Conservation (phyloP, 2,888 invertebrate species). For the Zygaena filipendulae region DNA sequence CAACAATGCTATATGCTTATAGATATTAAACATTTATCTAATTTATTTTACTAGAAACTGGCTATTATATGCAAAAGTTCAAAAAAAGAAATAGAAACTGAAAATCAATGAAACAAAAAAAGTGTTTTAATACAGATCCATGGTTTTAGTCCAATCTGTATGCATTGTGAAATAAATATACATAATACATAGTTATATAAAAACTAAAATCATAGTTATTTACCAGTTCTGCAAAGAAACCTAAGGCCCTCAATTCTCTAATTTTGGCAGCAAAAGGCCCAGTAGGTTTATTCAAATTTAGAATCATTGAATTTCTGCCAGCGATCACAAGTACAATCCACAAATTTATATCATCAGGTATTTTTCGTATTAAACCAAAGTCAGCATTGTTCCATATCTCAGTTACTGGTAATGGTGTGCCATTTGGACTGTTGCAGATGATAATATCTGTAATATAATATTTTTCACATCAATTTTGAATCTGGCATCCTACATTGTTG, state of each 20-base stretch:
- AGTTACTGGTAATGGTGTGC: slow-evolving; percentile 54
- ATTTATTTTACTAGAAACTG: too few species aligned
- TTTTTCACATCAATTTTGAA: too few species aligned
- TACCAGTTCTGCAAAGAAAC: slow-evolving; percentile 70
- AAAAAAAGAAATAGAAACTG: too few species aligned
- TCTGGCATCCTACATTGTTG: too few species aligned
- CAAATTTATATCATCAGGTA: slow-evolving; percentile 37
- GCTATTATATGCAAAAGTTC: too few species aligned
- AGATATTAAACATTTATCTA: too few species aligned
- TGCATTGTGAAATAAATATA: too few species aligned
- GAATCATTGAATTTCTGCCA: slow-evolving; percentile 71
- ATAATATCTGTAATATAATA: slow-evolving; percentile 72
- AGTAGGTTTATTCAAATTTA: slow-evolving; percentile 52
- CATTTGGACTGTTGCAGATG: slow-evolving; percentile 64
- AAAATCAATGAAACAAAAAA: too few species aligned
- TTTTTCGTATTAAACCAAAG: slow-evolving; percentile 47
- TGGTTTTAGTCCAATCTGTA: too few species aligned
- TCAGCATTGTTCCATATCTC: slow-evolving; percentile 51
- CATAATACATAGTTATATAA: too few species aligned
- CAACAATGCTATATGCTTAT: too few species aligned
- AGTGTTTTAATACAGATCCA: too few species aligned
- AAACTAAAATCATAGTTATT: slow-evolving; percentile 23
- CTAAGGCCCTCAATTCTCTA: slow-evolving; percentile 71
- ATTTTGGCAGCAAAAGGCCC: slow-evolving; percentile 72
- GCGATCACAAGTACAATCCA: slow-evolving; percentile 71